A percentile compares a stretch with the other conserved stretches of the same genome.
Evolutionary conservation across 2,888 invertebrate species (phyloP).

Genomic region (Tiliacea citrago): DNA sequence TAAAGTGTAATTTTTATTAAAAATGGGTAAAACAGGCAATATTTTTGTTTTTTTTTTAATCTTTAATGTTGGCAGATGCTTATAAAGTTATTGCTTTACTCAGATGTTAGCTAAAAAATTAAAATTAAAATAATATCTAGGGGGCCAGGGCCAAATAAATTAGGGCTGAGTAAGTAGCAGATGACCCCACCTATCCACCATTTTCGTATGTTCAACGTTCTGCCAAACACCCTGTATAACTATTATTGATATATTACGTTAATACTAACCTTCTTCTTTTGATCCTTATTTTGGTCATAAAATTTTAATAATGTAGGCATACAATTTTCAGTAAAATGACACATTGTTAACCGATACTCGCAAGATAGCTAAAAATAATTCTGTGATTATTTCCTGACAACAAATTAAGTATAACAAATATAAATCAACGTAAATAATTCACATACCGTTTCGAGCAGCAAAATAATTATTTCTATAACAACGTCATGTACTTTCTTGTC

Average conservation of each 20-base stretch:
- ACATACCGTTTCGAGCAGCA: conserved; percentile 81
- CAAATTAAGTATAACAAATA: not conserved
- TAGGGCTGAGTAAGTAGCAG: no score
- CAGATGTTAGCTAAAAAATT: no score
- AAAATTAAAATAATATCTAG: no score
- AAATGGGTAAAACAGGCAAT: no score
- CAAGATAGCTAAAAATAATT: conserved; percentile 82
- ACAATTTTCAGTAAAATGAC: conserved; percentile 88
- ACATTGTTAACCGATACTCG: conserved; percentile 88
- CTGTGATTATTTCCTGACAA: conserved; percentile 6
- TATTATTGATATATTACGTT: not conserved
- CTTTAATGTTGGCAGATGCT: no score
- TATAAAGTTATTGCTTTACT: no score
- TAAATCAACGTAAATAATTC: not conserved
- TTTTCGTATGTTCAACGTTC: no score
- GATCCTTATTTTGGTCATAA: conserved; percentile 84
- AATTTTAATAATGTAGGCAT: conserved; percentile 83
- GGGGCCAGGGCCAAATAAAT: no score
- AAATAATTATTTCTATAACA: conserved; percentile 79
- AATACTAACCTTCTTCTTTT: conserved; percentile 83
- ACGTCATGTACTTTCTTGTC: conserved; percentile 86
- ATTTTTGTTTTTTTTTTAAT: no score
- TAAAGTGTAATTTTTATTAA: no score
- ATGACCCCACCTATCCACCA: no score
- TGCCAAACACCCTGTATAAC: no score